Conservation (phyloP, 2,888 invertebrate genomes). For the Agrotis segetum region DNA sequence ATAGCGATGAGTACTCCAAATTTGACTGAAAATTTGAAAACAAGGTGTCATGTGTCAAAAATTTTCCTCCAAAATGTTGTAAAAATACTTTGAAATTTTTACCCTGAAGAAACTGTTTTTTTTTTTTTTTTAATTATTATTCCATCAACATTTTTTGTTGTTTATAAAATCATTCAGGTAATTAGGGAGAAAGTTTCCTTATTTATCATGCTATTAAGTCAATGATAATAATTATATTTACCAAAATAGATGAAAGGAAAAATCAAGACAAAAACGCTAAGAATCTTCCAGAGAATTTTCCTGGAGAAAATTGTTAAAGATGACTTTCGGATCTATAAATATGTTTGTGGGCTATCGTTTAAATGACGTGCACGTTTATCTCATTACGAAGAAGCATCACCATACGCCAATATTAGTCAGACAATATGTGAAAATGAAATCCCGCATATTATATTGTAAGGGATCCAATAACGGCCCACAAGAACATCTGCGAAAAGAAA, state of each 20-base stretch:
- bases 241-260: conserved; percentile 18
- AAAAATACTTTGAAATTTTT: conserved; percentile 23
- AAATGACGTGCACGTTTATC: conserved; percentile 38
- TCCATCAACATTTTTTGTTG: conserved; percentile 27
- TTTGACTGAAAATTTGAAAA: conserved; percentile 42
- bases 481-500: conserved; percentile 85
- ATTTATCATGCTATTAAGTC: conserved; percentile 43
- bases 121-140: conserved; percentile 20
- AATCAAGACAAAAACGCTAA: conserved; percentile 13
- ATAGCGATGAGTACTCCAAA: conserved; percentile 3
- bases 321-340: conserved; percentile 19
- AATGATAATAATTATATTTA: conserved; percentile 37
- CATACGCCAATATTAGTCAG: conserved; percentile 70
- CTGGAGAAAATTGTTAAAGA: neutral
- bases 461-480: conserved; percentile 83
- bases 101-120: conserved; percentile 2
- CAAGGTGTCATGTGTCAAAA: conserved; percentile 33
- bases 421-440: conserved; percentile 84
- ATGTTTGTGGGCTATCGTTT: conserved; percentile 11
- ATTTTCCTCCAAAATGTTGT: conserved; percentile 36
- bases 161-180: conserved; percentile 36
- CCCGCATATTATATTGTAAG: conserved; percentile 84
- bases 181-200: conserved; percentile 30
- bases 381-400: conserved; percentile 63
- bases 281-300: neutral